phyloP scores from a whole-genome alignment of 2,113 vertebrate species.

The Dicrurus megarhynchus region DNA sequence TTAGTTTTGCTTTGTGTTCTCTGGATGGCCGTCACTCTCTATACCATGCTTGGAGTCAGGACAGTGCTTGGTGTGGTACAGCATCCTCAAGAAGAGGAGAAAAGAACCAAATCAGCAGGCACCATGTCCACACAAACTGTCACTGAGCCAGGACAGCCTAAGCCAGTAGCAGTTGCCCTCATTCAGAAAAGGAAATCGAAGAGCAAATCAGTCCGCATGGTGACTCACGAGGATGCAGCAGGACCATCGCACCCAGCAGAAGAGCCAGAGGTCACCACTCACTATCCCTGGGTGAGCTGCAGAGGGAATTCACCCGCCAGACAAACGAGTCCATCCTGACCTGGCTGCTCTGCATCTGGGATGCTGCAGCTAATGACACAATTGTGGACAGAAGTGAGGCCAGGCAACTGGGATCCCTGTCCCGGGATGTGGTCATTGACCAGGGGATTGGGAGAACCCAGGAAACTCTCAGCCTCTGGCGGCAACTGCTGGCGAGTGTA shows the following conservation, averaged over 20 bases:
- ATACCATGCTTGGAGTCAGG: neutral
- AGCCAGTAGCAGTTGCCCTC: neutral
- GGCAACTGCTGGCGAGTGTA: no score
- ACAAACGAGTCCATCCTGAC: neutral
- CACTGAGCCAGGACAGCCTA: neutral
- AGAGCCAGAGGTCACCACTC: neutral
- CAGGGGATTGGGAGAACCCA: no score
- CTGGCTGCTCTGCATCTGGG: neutral
- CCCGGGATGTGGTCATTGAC: neutral
- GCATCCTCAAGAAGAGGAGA: neutral
- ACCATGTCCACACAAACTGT: neutral
- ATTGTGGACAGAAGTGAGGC: neutral
- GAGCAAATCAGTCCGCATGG: neutral
- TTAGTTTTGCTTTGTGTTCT: neutral
- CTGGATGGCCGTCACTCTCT: neutral
- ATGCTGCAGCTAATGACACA: neutral
- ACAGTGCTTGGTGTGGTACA: neutral
- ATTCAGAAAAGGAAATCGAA: neutral
- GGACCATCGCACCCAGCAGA: neutral
- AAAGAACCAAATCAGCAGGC: neutral
- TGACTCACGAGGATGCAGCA: neutral
- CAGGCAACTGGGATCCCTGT: neutral
- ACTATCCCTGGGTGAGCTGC: no score
- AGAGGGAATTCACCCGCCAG: neutral
- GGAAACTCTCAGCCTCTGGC: no score